Percentiles rank a stretch among this genome's conserved stretches.
Evolutionary conservation across 30 jellyfish, hydroid and myxozoan genomes (phyloP).

Genomic region (Pelagia noctiluca): DNA sequence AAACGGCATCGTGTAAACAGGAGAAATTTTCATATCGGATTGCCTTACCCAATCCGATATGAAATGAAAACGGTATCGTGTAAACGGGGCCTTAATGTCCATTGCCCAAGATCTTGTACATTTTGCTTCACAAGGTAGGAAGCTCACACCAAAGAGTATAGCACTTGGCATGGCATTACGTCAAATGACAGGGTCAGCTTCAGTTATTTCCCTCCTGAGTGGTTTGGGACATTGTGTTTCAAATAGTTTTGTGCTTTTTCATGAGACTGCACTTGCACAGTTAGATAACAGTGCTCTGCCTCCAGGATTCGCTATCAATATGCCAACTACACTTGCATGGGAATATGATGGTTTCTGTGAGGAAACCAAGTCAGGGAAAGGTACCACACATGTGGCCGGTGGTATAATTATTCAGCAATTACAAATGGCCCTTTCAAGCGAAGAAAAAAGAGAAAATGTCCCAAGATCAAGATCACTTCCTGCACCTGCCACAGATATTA

Average conservation of each 20-base stretch:
- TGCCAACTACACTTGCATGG: neutral
- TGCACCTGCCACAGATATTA: slow-evolving; percentile 9
- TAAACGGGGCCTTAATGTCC: no score
- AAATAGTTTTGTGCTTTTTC: slow-evolving; percentile 5
- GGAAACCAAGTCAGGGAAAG: no score
- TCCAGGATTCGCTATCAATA: neutral
- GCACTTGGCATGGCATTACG: slow-evolving; percentile 66
- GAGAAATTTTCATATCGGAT: no score
- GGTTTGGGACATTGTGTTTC: slow-evolving; percentile 65
- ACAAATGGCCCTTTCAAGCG: no score
- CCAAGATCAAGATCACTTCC: neutral
- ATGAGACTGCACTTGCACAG: slow-evolving; percentile 50
- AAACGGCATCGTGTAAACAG: no score
- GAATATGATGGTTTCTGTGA: neutral
- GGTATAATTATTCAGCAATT: no score
- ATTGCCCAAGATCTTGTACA: slow-evolving; percentile 60
- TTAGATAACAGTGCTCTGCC: neutral
- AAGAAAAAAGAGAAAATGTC: no score
- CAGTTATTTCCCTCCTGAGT: slow-evolving; percentile 23
- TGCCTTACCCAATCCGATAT: no score
- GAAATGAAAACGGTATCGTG: no score
- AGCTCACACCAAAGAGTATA: slow-evolving; percentile 42
- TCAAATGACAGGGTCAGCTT: slow-evolving; percentile 50
- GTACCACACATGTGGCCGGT: no score
- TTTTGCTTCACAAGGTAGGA: slow-evolving; percentile 54